Evolutionary conservation across 2,797 vertebrate genomes (phyloP).

Genomic region (Erpetoichthys calabaricus): DNA sequence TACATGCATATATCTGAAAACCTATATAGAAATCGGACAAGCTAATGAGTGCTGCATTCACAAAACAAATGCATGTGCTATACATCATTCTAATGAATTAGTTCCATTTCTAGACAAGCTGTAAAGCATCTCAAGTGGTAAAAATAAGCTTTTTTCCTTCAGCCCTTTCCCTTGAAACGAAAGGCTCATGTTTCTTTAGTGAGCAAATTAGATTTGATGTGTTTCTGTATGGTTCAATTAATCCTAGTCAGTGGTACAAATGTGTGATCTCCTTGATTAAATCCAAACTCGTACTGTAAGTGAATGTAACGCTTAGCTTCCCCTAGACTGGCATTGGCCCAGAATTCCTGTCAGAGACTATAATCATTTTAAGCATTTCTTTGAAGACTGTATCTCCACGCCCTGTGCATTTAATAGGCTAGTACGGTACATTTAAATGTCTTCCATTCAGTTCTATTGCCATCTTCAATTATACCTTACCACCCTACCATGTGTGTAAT

Average conservation of each 20-base stretch:
- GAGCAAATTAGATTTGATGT: constrained; percentile 44
- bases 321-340: constrained; percentile 47
- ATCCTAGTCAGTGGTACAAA: constrained; percentile 35
- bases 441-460: constrained; percentile 90
- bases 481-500: constrained; percentile 96
- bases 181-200: constrained; percentile 39
- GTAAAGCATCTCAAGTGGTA: too few species aligned
- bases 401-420: constrained; percentile 78
- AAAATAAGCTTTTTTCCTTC: too few species aligned
- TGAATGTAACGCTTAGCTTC: constrained; percentile 26
- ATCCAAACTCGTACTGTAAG: constrained; percentile 31
- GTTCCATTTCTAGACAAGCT: too few species aligned
- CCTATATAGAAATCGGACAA: too few species aligned
- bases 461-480: constrained; percentile 99
- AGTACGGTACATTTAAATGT: constrained; percentile 95
- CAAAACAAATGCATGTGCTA: too few species aligned
- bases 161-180: constrained; percentile 23
- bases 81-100: too few species aligned
- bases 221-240: constrained; percentile 42
- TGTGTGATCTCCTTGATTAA: constrained; percentile 37
- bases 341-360: constrained; percentile 65
- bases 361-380: constrained; percentile 73
- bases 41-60: too few species aligned
- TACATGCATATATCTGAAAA: too few species aligned
- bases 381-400: constrained; percentile 65